Percentiles rank a stretch among this genome's conserved stretches.
These are phyloP conservation scores for Orthonyx spaldingii DNA, from an alignment of 2,113 vertebrate species.

Conservation along the genomic window DNA sequence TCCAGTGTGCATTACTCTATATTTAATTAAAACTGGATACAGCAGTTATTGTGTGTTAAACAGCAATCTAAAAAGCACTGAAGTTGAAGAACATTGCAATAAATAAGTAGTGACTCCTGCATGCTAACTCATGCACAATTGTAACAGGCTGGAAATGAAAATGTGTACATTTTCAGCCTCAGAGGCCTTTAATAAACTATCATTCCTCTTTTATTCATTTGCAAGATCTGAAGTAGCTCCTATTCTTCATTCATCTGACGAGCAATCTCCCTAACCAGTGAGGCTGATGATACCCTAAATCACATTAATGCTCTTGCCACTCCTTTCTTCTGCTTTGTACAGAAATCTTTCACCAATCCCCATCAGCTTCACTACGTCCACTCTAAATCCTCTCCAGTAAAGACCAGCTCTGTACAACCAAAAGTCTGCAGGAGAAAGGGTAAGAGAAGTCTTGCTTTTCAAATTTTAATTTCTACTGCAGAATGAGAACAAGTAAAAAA, in stretches of 20 bases:
- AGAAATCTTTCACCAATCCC: neutral
- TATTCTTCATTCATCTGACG: neutral
- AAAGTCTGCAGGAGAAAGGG: neutral
- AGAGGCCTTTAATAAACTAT: neutral
- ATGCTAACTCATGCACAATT: neutral
- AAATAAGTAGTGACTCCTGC: neutral
- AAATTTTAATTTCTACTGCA: neutral
- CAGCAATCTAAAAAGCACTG: neutral
- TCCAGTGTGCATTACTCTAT: neutral
- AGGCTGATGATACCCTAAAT: neutral
- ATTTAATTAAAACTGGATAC: constrained; percentile 13
- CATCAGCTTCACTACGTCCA: neutral
- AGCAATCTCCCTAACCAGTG: rapidly evolving
- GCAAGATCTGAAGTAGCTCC: neutral
- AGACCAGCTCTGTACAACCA: neutral
- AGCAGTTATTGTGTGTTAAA: neutral
- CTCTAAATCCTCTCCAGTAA: neutral
- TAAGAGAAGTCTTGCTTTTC: neutral
- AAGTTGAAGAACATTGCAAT: neutral
- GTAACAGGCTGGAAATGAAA: neutral
- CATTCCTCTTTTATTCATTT: neutral
- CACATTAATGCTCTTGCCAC: neutral
- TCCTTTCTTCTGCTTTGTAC: neutral
- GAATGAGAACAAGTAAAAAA: neutral
- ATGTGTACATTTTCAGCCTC: neutral